phyloP scores from a whole-genome alignment of 2,888 invertebrate genomes.

The Pecten maximus region DNA sequence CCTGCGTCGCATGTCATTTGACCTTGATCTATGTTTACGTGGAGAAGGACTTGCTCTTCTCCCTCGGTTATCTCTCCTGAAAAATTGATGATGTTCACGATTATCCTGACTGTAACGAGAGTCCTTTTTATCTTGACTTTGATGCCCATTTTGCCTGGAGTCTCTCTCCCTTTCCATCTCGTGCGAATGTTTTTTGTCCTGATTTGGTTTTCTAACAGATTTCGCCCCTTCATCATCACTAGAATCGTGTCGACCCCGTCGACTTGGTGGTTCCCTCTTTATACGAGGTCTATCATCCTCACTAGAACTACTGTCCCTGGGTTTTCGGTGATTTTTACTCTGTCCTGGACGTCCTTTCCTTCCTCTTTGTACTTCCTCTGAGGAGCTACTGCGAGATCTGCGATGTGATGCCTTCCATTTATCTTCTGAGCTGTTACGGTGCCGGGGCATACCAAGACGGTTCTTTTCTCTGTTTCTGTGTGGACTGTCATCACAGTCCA shows the following conservation, averaged over 20 bases:
- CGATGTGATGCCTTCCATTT: background rate
- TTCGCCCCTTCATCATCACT: background rate
- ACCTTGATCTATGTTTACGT: slow-evolving; percentile 31
- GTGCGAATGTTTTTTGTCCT: background rate
- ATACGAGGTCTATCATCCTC: background rate
- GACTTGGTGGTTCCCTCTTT: background rate
- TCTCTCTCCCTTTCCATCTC: slow-evolving; percentile 39
- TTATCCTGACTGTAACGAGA: slow-evolving; percentile 1
- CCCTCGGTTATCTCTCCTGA: slow-evolving; percentile 28
- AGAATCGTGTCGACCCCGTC: background rate
- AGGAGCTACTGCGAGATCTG: slow-evolving; percentile 41
- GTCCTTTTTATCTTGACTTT: background rate
- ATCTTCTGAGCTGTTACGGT: background rate
- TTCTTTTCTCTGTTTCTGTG: background rate
- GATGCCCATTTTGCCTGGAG: background rate
- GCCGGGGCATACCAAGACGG: background rate
- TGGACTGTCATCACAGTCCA: slow-evolving; percentile 38
- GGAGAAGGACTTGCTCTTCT: slow-evolving; percentile 35
- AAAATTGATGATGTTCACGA: background rate
- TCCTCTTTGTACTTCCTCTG: slow-evolving; percentile 38
- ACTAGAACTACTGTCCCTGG: background rate
- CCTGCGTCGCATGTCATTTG: background rate
- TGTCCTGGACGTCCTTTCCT: background rate
- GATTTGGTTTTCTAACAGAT: background rate
- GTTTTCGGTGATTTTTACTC: slow-evolving; percentile 30